Percentiles rank a stretch among this genome's conserved stretches.
phyloP scores from a whole-genome alignment of 2,113 vertebrate species.

The Pseudorectes ferrugineus region DNA sequence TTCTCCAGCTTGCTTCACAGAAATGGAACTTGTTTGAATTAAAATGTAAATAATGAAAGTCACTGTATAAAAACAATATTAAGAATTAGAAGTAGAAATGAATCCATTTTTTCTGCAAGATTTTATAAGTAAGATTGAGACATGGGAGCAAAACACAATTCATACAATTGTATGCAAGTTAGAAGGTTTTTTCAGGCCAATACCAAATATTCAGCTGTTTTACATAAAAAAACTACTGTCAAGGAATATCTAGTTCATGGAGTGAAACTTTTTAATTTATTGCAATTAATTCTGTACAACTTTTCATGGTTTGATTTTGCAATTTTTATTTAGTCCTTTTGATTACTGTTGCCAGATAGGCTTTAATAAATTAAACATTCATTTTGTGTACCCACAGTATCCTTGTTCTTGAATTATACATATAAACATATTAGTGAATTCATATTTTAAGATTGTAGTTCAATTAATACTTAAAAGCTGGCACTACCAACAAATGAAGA shows the following conservation, averaged over 20 bases:
- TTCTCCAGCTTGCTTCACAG: neutral
- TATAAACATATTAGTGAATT: slow-evolving; percentile 20
- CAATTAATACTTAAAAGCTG: slow-evolving; percentile 24
- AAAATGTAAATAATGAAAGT: neutral
- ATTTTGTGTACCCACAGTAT: neutral
- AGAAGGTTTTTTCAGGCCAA: neutral
- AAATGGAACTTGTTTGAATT: neutral
- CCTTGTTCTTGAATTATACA: slow-evolving; percentile 24
- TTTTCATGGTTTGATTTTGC: neutral
- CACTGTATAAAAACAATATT: neutral
- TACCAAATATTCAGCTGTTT: neutral
- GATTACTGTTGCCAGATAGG: slow-evolving; percentile 4
- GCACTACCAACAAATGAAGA: neutral
- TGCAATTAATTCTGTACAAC: neutral
- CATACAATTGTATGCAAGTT: neutral
- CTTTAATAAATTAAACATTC: slow-evolving; percentile 38
- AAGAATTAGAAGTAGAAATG: neutral
- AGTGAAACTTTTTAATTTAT: neutral
- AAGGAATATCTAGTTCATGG: neutral
- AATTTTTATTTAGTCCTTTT: slow-evolving; percentile 7
- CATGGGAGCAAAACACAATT: neutral
- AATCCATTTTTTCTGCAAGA: neutral
- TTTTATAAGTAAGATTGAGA: neutral
- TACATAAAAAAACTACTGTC: neutral
- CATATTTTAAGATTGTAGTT: slow-evolving; percentile 9